Base-by-base conservation (phyloP, 2,797 vertebrate species). In the Myotis pilosus region DNA sequence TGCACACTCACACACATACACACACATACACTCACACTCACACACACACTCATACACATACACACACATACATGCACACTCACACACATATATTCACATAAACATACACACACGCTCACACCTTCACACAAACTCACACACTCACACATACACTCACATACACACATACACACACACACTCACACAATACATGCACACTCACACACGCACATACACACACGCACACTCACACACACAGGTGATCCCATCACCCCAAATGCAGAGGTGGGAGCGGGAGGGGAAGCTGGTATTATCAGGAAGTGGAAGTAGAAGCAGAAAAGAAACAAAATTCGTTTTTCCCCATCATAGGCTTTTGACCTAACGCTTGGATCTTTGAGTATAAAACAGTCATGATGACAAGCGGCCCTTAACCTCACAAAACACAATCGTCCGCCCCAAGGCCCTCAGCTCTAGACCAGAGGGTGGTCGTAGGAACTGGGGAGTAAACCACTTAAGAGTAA, bases 371-470 rank as follows among this genome's bases (percentile, higher is more conserved):
- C 57, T 93, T 51, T 51, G 53, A 36, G 78, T 87, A 57, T 53
- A 68, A 92, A 95, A 84, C 0, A 57, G 69, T 38, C 47, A 92
- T 62, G 80, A 74, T 72, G 33, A 66, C 91, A 92, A 94, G 92
- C 44, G 69, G 64, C 41, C 62, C 60, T 89, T 75, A 78, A 91
- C 17, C 25, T 64, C 62, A 47, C 6, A 76, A 87, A 96, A 95
- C 41, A 78, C 28, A 47, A 79, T 71, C 44, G 78, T 6, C 22
- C 33, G 19, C 28, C 20, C 30, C 36, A n/a, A 92, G 75, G 84
- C 62, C 19, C 17, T 75, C 81, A 76, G 33, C 5, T 22, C 53
- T 75, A 0, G 9, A 25, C 79, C 28, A 87, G 87, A 91, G 91
- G 66, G 19, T 41, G 60, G 60, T 22, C 62, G 74, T 5, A 66